phyloP scores from a whole-genome alignment of 30 jellyfish, hydroid and myxozoan genomes.

The Hydra vulgaris region DNA sequence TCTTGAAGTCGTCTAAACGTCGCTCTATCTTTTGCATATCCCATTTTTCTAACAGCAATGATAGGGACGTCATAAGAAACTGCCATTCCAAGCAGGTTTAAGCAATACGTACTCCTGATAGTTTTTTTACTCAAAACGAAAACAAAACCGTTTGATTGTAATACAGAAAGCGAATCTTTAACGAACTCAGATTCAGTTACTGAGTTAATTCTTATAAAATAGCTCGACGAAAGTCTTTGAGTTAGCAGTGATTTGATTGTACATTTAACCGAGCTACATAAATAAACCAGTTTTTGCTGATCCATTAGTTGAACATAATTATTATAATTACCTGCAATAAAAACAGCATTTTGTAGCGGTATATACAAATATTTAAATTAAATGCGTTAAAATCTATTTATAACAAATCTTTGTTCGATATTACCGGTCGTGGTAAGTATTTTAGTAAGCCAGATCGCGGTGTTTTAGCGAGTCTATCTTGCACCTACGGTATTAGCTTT shows the following conservation, averaged over 20 bases:
- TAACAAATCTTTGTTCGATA: background rate
- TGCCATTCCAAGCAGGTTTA: slow-evolving; percentile 83
- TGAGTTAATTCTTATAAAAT: slow-evolving; percentile 54
- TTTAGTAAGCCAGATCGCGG: no score
- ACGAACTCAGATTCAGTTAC: slow-evolving; percentile 35
- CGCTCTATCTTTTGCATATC: slow-evolving; percentile 43
- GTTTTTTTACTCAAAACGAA: slow-evolving; percentile 40
- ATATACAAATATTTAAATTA: background rate
- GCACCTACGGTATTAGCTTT: no score
- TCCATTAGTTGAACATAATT: background rate
- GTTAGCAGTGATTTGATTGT: slow-evolving; percentile 9
- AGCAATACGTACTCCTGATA: slow-evolving; percentile 33
- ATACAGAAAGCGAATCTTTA: slow-evolving; percentile 51
- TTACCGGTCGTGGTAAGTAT: background rate
- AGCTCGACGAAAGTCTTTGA: slow-evolving; percentile 34
- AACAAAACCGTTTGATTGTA: slow-evolving; percentile 57
- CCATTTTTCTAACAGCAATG: slow-evolving; percentile 48
- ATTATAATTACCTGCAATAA: background rate
- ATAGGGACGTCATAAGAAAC: slow-evolving; percentile 69
- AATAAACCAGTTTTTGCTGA: background rate
- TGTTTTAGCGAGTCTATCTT: no score
- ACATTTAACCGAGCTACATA: slow-evolving; percentile 2
- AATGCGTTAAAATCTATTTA: background rate
- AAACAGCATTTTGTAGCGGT: background rate
- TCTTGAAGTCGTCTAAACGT: slow-evolving; percentile 45